Evolutionary conservation across 2,888 invertebrate genomes (phyloP), one percentile per base, ranked within the genome.

Genomic region (Volucella inflata): DNA sequence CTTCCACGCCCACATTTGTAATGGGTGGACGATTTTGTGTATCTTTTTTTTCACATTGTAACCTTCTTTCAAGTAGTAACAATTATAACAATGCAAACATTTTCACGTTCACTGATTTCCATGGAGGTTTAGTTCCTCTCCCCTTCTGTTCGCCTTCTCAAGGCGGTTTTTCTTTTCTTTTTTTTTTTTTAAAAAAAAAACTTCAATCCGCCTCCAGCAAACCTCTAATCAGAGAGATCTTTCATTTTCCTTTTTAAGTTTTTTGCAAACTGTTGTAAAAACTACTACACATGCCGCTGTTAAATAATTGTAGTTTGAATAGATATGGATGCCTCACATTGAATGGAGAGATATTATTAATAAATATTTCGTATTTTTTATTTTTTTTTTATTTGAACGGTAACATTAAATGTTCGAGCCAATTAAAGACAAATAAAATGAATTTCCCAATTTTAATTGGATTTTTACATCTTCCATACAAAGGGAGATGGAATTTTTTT

Each of bases 361-460:
- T 6, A 30, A 21, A 21, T 2, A 21, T 21, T 30, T 30, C n/a
- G n/a, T n/a, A n/a, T 30, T 0, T 3, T 8, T 21, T 21, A 1
- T 21, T 53, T 21, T 53, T 30, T 12, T 30, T 30, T n/a, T 12
- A 16, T 12, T 30, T 12, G 21, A 30, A 30, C 44, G 57, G 21
- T 14, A 44, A 72, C 71, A 16, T 70, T 2, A 62, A 55, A 55
- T 57, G 50, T 55, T 51, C 50, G 6, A 51, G 51, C 65, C 65
- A 74, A 80, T 72, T 74, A 53, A 75, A 53, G 44, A 42, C 53
- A 67, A 44, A 44, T 65, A 14, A 65, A 79, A 67, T 65, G 40
- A 72, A 65, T 72, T 79, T 72, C 50, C 36, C 57, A 64, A 60
- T 79, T 79, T 64, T 59, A 74, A 67, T 79, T 79, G 65, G 36